A percentile compares a stretch with the other conserved stretches of the same genome.
phyloP scores from a whole-genome alignment of 2,888 invertebrate genomes.

The Drosophila anomelani region DNA sequence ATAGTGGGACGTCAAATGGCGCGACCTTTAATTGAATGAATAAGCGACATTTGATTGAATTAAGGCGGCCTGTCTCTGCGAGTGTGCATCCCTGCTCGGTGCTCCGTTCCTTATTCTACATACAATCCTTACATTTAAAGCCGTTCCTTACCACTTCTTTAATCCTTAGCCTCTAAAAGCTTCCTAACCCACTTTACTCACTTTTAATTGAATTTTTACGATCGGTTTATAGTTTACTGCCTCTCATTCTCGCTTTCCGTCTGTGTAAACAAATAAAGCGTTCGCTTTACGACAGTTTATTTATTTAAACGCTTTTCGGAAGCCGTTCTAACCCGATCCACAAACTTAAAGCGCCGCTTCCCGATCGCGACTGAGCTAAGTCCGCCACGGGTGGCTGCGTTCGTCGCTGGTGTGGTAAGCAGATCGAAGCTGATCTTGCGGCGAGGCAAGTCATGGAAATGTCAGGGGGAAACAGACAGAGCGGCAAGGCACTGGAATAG shows the following conservation, averaged over 20 bases:
- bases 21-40: constrained; percentile 83
- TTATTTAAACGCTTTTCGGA: background rate
- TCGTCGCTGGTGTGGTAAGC: constrained; percentile 62
- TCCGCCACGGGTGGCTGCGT: constrained; percentile 34
- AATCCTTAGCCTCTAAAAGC: background rate
- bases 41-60: constrained; percentile 82
- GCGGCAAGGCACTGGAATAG: background rate
- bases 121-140: constrained; percentile 7
- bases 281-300: background rate
- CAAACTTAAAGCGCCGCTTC: constrained; percentile 62
- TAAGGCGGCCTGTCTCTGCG: constrained; percentile 55
- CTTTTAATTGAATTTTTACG: background rate
- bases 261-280: constrained; percentile 12
- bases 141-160: constrained; percentile 6
- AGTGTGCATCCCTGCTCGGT: constrained; percentile 9
- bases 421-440: constrained; percentile 47
- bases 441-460: too few species aligned
- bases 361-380: constrained; percentile 57
- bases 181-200: background rate
- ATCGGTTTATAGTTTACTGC: background rate
- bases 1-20: constrained; percentile 74
- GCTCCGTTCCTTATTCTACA: background rate
- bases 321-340: constrained; percentile 19
- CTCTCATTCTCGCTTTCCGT: constrained; percentile 2
- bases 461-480: background rate